Conservation (phyloP, 92 coral and sea anemone species). For the Ricordea florida region DNA sequence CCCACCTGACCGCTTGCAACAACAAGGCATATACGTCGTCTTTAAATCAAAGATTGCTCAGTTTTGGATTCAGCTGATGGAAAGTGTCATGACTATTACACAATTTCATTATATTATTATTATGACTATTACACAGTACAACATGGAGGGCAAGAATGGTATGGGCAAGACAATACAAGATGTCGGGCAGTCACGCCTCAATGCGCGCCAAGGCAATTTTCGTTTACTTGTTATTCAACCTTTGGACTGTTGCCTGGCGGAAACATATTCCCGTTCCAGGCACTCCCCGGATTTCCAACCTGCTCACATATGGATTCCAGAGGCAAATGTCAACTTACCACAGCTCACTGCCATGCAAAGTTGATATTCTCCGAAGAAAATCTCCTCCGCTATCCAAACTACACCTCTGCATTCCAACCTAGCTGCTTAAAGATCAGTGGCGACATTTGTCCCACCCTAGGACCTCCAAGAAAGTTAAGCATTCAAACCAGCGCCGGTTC, state of each 20-base stretch:
- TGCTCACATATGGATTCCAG: conserved; percentile 1
- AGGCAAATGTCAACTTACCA: conserved; percentile 3
- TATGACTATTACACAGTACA: too few relatives aligned
- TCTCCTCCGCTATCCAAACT: conserved; percentile 13
- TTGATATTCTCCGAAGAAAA: not conserved
- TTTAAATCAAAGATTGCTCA: too few relatives aligned
- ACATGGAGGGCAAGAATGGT: too few relatives aligned
- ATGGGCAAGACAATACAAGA: too few relatives aligned
- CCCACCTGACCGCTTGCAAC: too few relatives aligned
- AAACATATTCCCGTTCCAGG: not conserved
- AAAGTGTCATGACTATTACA: too few relatives aligned
- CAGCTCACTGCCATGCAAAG: conserved; percentile 20
- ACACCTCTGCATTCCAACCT: conserved; percentile 3
- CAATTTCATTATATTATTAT: too few relatives aligned
- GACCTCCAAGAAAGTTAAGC: not conserved
- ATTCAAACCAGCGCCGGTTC: not conserved
- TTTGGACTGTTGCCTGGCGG: conserved; percentile 2
- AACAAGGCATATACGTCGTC: too few relatives aligned
- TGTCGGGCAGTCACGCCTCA: conserved; percentile 2
- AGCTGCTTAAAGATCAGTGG: conserved; percentile 19
- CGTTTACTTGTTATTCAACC: conserved; percentile 5
- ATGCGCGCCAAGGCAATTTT: conserved; percentile 7
- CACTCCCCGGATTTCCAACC: not conserved
- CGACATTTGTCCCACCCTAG: conserved; percentile 1
- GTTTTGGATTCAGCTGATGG: too few relatives aligned